Base-by-base conservation (phyloP, 2,797 vertebrate species). In the Lepidocolaptes lacrymiger region DNA sequence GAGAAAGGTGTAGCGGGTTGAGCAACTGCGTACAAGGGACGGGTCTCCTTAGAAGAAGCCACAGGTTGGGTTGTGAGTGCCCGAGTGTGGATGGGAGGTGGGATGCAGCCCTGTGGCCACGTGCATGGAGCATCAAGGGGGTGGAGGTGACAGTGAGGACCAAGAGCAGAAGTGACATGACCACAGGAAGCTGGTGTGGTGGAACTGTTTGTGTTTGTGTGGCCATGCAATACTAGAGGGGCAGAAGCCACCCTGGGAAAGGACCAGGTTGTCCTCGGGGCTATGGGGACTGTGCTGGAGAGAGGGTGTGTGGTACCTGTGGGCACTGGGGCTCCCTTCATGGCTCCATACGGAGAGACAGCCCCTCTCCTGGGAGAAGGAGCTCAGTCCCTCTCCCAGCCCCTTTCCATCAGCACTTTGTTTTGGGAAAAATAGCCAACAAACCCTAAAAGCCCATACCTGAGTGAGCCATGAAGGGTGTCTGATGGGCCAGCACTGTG, bases 201-300 rank as follows among this genome's bases (percentile, higher is more conserved):
- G 75, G 88, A 56, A 39, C 23, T 66, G 34, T 3, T 75, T 51
- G 72, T 74, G 56, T 28, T 22, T 12, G 2, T 2, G 3, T 0
- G 3, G 37, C 54, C 75, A 48, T 20, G 36, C 5, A 1, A 1
- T 51, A 64, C 46, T 46, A 11, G 58, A 19, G 71, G 54, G 79
- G 46, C 28, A 76, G 41, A 78, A 78, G 52, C 27, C 52, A 11
- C 17, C 41, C 59, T 20, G 52, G 17, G 49, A 16, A 69, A 36
- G 64, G 68, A 76, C 6, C 52, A 6, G 30, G 12, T 4, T 79
- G 63, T 62, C 30, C 24, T 73, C 23, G 11, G 48, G 48, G 64
- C 22, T 23, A 9, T 32, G 67, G 30, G 21, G 5, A 64, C 46
- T 0, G 0, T 0, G 0, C 26, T 54, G 51, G 34, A 34, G 54